phyloP scores from a whole-genome alignment of 2,888 invertebrate species.

The Nineta flava region DNA sequence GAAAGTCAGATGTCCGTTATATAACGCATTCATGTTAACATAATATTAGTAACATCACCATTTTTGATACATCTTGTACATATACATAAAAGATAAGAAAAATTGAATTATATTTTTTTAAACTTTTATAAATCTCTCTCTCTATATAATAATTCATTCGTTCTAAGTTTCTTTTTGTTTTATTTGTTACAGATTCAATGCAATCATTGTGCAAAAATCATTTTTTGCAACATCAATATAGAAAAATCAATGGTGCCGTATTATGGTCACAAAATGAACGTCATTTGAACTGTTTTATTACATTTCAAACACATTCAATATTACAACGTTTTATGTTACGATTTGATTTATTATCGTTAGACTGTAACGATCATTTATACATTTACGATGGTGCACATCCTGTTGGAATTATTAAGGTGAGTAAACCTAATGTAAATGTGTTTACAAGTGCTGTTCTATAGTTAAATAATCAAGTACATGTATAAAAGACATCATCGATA shows the following conservation, averaged over 20 bases:
- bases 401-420: slow-evolving; percentile 74
- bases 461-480: no score
- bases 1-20: no score
- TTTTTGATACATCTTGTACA: no score
- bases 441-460: no score
- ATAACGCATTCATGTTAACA: no score
- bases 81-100: no score
- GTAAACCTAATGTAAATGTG: no score
- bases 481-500: no score
- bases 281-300: slow-evolving; percentile 81
- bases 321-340: slow-evolving; percentile 87
- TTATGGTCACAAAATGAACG: slow-evolving; percentile 81
- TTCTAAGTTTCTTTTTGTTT: slow-evolving; percentile 5
- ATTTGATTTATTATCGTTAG: slow-evolving; percentile 79
- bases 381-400: slow-evolving; percentile 89
- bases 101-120: no score
- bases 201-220: slow-evolving; percentile 79
- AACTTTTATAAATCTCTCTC: not conserved
- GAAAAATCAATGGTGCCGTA: slow-evolving; percentile 83
- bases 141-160: not conserved
- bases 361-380: slow-evolving; percentile 86
- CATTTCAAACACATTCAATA: slow-evolving; percentile 89
- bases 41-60: no score
- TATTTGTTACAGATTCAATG: slow-evolving; percentile 62
- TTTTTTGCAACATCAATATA: slow-evolving; percentile 74